Base-by-base conservation (phyloP, 1,140 invertebrate genomes). In the Triops longicaudatus region DNA sequence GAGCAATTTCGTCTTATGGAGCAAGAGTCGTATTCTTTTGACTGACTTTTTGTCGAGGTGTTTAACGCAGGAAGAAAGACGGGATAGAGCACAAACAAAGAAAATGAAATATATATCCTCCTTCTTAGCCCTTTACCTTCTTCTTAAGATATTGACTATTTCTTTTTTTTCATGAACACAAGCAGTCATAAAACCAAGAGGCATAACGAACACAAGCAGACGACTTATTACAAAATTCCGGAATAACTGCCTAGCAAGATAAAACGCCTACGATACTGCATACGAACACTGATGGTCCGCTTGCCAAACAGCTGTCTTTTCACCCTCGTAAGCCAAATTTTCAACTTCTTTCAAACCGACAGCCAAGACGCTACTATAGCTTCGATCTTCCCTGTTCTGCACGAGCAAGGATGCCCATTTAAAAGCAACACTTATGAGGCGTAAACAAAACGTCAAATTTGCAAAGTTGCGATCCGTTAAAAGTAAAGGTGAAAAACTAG, bases 1-100 rank as follows among this genome's bases (percentile, higher is more conserved):
- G 50, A 63, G 50, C n/a, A 63, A 63, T 63, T 63, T 63, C 50
- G 50, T 63, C 50, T 63, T 22, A 63, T 63, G 14, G 50, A 63
- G 50, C 50, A 63, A 22, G 50, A 22, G 22, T 63, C 22, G 14
- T 63, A 63, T 63, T 63, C 50, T 63, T 63, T 63, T 63, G 50
- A 63, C 22, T 63, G 14, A 63, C 50, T 63, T 63, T 63, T 63
- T 63, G 31, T 63, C 14, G 50, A 63, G 17, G 50, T 63, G 50
- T 22, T 14, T 63, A 63, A 63, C 50, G 10, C 50, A 63, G 50
- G 50, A 22, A 63, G 22, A 63, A 22, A 63, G 50, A 63, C 9
- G 22, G 17, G 14, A 63, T 63, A 63, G 4, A 63, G 50, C 4
- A 63, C 50, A 63, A 63, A 63, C 50, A 63, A 63, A 63, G 14